Percentiles rank a stretch among this genome's conserved stretches.
phyloP scores from a whole-genome alignment of 2,888 invertebrate species.

The Pherbina coryleti region DNA sequence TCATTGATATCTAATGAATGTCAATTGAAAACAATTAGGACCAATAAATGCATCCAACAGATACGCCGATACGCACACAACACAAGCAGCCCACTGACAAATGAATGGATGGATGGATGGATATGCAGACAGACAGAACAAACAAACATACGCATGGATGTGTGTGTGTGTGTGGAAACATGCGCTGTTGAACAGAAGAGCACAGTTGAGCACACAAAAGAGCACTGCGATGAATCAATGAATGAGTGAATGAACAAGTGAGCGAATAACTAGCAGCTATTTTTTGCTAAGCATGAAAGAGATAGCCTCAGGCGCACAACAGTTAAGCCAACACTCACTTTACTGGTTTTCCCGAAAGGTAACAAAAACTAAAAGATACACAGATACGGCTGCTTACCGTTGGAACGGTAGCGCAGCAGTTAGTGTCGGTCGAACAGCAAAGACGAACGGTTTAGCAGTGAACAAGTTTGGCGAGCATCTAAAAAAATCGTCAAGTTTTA shows the following conservation, averaged over 20 bases:
- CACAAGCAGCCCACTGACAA: constrained; percentile 23
- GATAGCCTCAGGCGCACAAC: not conserved
- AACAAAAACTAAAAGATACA: not conserved
- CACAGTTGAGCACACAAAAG: constrained; percentile 28
- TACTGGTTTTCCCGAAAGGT: constrained; percentile 33
- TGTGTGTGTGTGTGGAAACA: not conserved
- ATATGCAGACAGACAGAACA: constrained; percentile 12
- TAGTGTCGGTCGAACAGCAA: constrained; percentile 64
- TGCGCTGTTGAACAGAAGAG: constrained; percentile 23
- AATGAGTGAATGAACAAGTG: not conserved
- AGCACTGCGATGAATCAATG: not conserved
- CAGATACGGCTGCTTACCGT: constrained; percentile 37
- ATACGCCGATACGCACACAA: constrained; percentile 46
- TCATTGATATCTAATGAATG: constrained; percentile 65
- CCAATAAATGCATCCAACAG: constrained; percentile 64
- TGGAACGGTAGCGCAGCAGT: constrained; percentile 47
- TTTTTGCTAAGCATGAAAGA: not conserved
- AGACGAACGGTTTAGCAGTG: constrained; percentile 55
- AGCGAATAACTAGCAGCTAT: not conserved
- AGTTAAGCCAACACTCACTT: not conserved
- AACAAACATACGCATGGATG: not conserved
- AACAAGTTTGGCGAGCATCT: not conserved
- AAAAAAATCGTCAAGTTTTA: not conserved
- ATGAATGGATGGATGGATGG: not conserved
- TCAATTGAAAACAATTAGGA: constrained; percentile 66